These are phyloP conservation scores for Pogonus chalceus DNA, from an alignment of 1,140 invertebrate species.

Conservation along the genomic window DNA sequence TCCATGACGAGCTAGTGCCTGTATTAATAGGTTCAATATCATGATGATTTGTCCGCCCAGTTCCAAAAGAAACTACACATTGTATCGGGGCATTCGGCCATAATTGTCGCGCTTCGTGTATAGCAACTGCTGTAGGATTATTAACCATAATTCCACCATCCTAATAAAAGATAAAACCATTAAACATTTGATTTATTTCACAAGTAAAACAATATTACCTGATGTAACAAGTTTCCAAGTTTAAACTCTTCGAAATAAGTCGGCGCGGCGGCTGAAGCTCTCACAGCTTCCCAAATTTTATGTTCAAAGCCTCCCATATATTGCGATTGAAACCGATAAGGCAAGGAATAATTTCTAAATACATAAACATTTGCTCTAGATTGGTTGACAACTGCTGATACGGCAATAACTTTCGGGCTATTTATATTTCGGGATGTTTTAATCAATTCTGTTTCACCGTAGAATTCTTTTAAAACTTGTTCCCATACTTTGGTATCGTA, in stretches of 20 bases:
- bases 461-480: slow-evolving; percentile 59
- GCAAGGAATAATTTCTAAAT: slow-evolving; percentile 82
- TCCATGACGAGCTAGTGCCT: slow-evolving; percentile 50
- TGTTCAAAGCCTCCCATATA: slow-evolving; percentile 69
- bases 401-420: slow-evolving; percentile 58
- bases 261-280: slow-evolving; percentile 86
- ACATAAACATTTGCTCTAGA: slow-evolving; percentile 72
- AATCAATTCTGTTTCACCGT: slow-evolving; percentile 58
- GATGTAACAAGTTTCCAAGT: slow-evolving; percentile 65
- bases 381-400: slow-evolving; percentile 75
- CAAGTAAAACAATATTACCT: slow-evolving; percentile 43
- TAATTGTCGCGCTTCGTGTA: slow-evolving; percentile 77
- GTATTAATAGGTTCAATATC: slow-evolving; percentile 25
- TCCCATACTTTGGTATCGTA: slow-evolving; percentile 85
- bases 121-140: slow-evolving; percentile 81
- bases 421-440: slow-evolving; percentile 47
- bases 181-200: slow-evolving; percentile 2
- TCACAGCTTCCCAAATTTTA: slow-evolving; percentile 76
- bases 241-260: slow-evolving; percentile 85
- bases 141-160: slow-evolving; percentile 82
- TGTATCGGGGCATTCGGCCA: slow-evolving; percentile 74
- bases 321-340: slow-evolving; percentile 60
- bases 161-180: slow-evolving; percentile 34
- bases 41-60: slow-evolving; percentile 45
- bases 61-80: slow-evolving; percentile 83